Evolutionary conservation across 1,140 invertebrate species (phyloP).

Genomic region (Drosophila biarmipes): DNA sequence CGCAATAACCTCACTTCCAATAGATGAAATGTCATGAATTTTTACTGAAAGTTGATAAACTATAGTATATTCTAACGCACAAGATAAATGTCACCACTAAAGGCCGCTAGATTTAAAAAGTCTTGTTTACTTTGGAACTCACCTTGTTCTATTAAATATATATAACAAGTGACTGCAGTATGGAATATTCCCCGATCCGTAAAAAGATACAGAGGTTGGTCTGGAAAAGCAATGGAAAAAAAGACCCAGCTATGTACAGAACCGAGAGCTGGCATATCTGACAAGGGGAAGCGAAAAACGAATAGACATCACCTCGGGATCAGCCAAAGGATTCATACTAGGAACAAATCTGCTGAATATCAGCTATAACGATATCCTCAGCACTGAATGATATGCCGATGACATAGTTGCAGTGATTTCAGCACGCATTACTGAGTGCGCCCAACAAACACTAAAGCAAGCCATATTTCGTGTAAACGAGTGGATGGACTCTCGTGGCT

Average conservation of each 20-base stretch:
- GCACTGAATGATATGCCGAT: background rate
- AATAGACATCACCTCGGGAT: background rate
- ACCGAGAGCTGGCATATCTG: background rate
- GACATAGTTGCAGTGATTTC: background rate
- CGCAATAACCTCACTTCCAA: too few relatives aligned
- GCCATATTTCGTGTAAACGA: background rate
- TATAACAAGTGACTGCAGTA: background rate
- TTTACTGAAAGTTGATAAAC: too few relatives aligned
- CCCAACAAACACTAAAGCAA: background rate
- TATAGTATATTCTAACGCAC: too few relatives aligned
- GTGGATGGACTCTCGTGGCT: background rate
- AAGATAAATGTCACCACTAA: too few relatives aligned
- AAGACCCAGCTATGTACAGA: background rate
- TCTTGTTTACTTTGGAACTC: too few relatives aligned
- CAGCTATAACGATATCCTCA: background rate
- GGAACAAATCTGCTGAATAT: background rate
- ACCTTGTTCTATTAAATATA: too few relatives aligned
- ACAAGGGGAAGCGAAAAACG: background rate
- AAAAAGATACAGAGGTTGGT: background rate
- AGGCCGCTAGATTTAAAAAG: too few relatives aligned
- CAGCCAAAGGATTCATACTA: background rate
- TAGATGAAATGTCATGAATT: too few relatives aligned
- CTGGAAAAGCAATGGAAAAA: background rate
- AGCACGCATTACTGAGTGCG: background rate
- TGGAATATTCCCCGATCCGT: background rate